Base-by-base conservation (phyloP, 2,888 invertebrate species). In the Drosophila parthenogenetica region DNA sequence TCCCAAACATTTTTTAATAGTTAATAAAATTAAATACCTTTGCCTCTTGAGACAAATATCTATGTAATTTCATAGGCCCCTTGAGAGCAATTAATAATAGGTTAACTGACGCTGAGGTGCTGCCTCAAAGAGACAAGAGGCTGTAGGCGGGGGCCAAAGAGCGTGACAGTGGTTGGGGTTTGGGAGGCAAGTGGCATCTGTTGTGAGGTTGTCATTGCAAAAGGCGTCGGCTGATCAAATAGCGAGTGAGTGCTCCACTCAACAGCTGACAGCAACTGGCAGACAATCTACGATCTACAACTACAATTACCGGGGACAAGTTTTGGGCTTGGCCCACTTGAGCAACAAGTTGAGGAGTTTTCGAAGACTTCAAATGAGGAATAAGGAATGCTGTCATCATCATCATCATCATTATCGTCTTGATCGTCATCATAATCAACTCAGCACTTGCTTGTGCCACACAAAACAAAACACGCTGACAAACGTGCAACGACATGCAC, bases 271-370 rank as follows among this genome's bases (percentile, higher is more conserved):
- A 89, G 83, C 77, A 48, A 69, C 29, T 29, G 29, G 29, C 29
- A 67, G 65, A 82, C 89, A 88, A 88, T 86, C 81, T 79, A 86
- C 35, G 13, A 35, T 35, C 35, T 35, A 35, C 35, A 35, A 35
- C 13, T 35, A 35, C 89, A 88, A 82, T 81, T 82, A 82, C 62
- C 69, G 74, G 74, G 74, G 89, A 83, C 82, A 83, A 87, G 81
- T 84, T 82, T 87, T 89, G 82, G 82, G 82, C 82, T 83, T 83
- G 82, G 82, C 82, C 80, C 89, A 83, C 87, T 83, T 69, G 81
- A 74, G 74, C 64, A 61, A 70, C 80, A 59, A 70, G 62, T 78
- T 59, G 60, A 72, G 67, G 29, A 29, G 29, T 29, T 29, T 22
- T 57, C 37, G 53, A 48, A 39, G 14, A 14, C 35, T 37, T 7